Conservation (phyloP, 2,113 vertebrate genomes). For the Patagioenas fasciata region DNA sequence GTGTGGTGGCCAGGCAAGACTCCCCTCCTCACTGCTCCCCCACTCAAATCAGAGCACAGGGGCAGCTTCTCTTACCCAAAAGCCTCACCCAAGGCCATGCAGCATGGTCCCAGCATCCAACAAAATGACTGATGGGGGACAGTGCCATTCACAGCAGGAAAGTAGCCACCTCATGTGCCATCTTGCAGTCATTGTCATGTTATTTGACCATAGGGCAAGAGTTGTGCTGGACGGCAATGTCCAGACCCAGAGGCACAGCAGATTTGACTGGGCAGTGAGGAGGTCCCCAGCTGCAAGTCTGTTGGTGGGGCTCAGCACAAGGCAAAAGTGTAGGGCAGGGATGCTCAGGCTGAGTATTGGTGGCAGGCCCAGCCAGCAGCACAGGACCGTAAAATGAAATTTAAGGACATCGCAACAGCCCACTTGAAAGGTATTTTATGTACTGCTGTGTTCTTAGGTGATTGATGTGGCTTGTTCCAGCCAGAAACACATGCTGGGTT, state of each 20-base stretch:
- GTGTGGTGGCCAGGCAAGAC: background rate
- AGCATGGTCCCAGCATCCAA: background rate
- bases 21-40: too few relatives aligned
- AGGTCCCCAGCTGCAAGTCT: too few relatives aligned
- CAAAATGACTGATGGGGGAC: background rate
- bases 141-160: background rate
- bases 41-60: background rate
- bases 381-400: background rate
- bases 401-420: background rate
- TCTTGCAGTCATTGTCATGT: background rate
- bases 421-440: background rate
- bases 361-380: background rate
- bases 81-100: background rate
- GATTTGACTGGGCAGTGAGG: too few relatives aligned
- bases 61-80: background rate
- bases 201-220: background rate
- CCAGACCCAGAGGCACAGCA: too few relatives aligned
- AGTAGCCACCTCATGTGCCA: background rate
- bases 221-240: rapidly evolving
- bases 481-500: background rate
- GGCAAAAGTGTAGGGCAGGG: background rate
- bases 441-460: background rate
- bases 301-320: background rate
- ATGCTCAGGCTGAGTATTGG: background rate
- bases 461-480: background rate